Evolutionary conservation across 2,797 vertebrate genomes (phyloP).

Genomic region (Eulemur mongoz): DNA sequence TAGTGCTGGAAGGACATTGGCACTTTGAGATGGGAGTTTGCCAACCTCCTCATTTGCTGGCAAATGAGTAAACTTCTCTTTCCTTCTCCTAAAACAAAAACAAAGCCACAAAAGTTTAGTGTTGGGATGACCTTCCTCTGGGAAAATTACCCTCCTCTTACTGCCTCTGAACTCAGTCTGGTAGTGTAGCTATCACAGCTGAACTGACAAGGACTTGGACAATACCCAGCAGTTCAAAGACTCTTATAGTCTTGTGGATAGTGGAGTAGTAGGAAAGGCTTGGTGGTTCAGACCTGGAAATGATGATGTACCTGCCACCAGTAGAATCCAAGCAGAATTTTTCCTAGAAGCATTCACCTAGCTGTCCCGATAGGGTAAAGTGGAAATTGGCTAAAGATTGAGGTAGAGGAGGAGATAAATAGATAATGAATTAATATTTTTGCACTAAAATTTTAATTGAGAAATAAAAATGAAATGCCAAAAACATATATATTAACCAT

Average conservation of each 20-base stretch:
- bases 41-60: too few relatives aligned
- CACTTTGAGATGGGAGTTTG: too few relatives aligned
- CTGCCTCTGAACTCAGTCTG: background rate
- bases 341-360: background rate
- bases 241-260: background rate
- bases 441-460: background rate
- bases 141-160: background rate
- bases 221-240: background rate
- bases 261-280: background rate
- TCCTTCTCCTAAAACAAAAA: too few relatives aligned
- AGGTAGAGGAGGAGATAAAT: background rate
- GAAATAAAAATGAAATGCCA: background rate
- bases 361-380: background rate
- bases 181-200: background rate
- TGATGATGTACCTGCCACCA: fast-evolving
- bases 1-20: background rate
- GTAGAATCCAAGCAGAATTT: background rate
- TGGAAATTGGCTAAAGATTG: background rate
- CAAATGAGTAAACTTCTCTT: too few relatives aligned
- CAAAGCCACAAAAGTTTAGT: background rate
- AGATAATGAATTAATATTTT: background rate
- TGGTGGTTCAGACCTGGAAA: too few relatives aligned
- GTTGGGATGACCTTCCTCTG: background rate
- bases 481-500: background rate
- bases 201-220: background rate